Conservation (phyloP, 2,797 vertebrate genomes). For the Brotula barbata region DNA sequence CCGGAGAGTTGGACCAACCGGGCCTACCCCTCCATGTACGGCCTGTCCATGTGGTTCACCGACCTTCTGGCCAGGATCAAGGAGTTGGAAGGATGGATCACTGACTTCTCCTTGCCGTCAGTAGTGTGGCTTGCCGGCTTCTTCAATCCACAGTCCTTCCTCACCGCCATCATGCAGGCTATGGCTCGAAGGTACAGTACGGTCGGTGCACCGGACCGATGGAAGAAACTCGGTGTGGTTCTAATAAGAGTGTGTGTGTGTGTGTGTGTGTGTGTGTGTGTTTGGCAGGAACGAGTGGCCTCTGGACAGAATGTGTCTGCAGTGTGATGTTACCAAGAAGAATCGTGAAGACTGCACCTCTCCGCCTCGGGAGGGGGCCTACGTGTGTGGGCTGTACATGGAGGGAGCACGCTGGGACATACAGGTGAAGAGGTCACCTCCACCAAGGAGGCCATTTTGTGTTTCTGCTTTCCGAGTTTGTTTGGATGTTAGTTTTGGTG, state of each 20-base stretch:
- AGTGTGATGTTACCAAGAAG: constrained; percentile 94
- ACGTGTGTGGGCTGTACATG: constrained; percentile 90
- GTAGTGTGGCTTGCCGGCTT: constrained; percentile 91
- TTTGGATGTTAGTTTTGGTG: too few species aligned
- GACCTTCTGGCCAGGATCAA: constrained; percentile 89
- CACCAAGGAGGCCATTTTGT: too few species aligned
- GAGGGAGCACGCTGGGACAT: constrained; percentile 93
- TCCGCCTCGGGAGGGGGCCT: constrained; percentile 89
- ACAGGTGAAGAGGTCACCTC: constrained; percentile 63
- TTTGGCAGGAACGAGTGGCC: constrained; percentile 86
- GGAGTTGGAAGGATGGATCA: constrained; percentile 89
- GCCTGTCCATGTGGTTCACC: constrained; percentile 86
- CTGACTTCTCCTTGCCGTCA: constrained; percentile 86
- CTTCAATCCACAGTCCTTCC: constrained; percentile 95
- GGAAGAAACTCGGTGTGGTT: too few species aligned
- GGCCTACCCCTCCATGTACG: constrained; percentile 89
- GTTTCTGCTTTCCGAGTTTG: too few species aligned
- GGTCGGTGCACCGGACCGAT: too few species aligned
- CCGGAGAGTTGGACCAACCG: constrained; percentile 86
- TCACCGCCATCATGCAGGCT: constrained; percentile 95
- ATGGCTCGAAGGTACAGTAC: constrained; percentile 66
- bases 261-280: too few species aligned
- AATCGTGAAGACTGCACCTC: constrained; percentile 85
- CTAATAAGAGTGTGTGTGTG: not conserved
- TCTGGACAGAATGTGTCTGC: constrained; percentile 90